phyloP scores from a whole-genome alignment of 2,888 invertebrate species.

The Thyatira batis region DNA sequence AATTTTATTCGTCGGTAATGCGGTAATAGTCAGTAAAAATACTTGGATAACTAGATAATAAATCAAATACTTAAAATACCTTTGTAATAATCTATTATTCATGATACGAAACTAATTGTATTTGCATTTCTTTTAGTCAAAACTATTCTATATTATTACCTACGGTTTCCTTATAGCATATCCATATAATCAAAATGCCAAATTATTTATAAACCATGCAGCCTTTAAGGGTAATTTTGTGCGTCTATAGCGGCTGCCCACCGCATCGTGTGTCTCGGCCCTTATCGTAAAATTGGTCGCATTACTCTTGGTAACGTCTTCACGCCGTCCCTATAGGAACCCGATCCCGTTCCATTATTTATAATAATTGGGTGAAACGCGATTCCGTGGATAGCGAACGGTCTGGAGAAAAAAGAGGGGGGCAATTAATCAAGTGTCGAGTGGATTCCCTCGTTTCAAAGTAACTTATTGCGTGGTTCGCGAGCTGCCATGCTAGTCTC shows the following conservation, averaged over 20 bases:
- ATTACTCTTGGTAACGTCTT: constrained; percentile 34
- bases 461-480: constrained; percentile 9
- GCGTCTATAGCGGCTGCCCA: constrained; percentile 3
- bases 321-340: constrained; percentile 40
- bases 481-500: background rate
- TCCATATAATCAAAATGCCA: too few relatives aligned
- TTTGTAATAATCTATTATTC: too few relatives aligned
- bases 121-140: too few relatives aligned
- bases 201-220: too few relatives aligned
- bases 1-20: too few relatives aligned
- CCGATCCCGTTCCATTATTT: constrained; percentile 66
- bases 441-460: constrained; percentile 14
- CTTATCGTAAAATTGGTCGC: constrained; percentile 28
- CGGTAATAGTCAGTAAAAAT: too few relatives aligned
- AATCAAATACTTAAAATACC: too few relatives aligned
- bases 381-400: constrained; percentile 34
- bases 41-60: too few relatives aligned
- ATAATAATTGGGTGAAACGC: constrained; percentile 65
- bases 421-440: constrained; percentile 12
- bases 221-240: constrained; percentile 5
- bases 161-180: too few relatives aligned
- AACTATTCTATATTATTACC: too few relatives aligned
- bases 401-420: constrained; percentile 24
- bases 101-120: too few relatives aligned
- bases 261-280: constrained; percentile 6